Evolutionary conservation across 2,113 vertebrate species (phyloP).

Genomic region (Halichoerus grypus): DNA sequence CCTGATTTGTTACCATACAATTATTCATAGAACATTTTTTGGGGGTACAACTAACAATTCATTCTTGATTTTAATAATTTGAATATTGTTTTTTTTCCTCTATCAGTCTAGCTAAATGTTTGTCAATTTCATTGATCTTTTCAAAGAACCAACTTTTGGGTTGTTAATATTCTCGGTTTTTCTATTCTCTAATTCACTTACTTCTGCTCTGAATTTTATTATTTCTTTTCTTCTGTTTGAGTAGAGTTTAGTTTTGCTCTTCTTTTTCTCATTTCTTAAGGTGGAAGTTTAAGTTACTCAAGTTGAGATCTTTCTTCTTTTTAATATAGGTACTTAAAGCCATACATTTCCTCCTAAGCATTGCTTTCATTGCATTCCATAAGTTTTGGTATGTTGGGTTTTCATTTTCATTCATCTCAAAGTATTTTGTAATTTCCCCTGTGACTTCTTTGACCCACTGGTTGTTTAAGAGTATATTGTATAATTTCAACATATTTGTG

Average conservation of each 20-base stretch:
- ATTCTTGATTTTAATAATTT: neutral
- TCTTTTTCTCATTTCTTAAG: conserved; percentile 32
- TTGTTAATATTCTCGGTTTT: neutral
- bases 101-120: neutral
- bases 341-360: neutral
- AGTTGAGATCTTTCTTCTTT: conserved; percentile 14
- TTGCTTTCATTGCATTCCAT: neutral
- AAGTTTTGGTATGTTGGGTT: neutral
- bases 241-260: neutral
- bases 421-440: conserved; percentile 16
- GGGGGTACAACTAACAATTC: neutral
- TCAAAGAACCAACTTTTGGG: neutral
- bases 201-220: neutral
- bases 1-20: neutral
- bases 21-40: neutral
- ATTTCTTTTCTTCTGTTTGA: neutral
- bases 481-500: conserved; percentile 25
- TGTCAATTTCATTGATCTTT: neutral
- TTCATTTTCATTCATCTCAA: conserved; percentile 27
- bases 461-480: neutral
- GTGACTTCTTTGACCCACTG: conserved; percentile 30
- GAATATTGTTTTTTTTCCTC: neutral
- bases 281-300: neutral
- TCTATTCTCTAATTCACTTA: neutral
- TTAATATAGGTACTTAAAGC: neutral